Base-by-base conservation (phyloP, 2,888 invertebrate genomes). In the Chironomus riparius region DNA sequence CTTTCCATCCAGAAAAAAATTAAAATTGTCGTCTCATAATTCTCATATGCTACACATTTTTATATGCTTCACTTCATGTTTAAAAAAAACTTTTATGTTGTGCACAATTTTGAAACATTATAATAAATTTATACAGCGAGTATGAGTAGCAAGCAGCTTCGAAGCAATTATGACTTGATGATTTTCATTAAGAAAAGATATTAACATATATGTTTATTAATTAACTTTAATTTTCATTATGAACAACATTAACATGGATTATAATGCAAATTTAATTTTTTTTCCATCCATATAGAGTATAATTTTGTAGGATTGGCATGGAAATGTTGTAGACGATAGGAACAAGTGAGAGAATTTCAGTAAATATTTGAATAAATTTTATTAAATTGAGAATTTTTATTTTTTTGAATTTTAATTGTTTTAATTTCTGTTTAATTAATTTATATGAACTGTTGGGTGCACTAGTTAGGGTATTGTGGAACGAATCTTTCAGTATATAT, bases 171-270 rank as follows among this genome's bases (percentile, higher is more conserved):
- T 38, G 38, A 38, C 38, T 38, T 38, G 38, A 38, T 38, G 38
- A 38, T 38, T 38, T 56, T 56, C 56, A 56, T 56, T 56, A 56
- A 38, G 38, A 38, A 56, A 56, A 18, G 15, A 18, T 15, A 56
- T 56, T 56, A 56, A 22, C 65, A 65, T 65, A 65, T 65, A 24
- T 65, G 65, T 22, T 65, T 65, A 65, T 65, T 65, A 65, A 65
- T 65, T 65, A 65, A 18, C 56, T 24, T 65, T 65, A 65, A 65
- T 24, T 65, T 65, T 22, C 65, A 65, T 65, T 65, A 22, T 7
- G 65, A 65, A 21, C 13, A 18, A 24, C 12, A 24, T 21, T 21
- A 13, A 13, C 65, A 18, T 56, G 21, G 65, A 18, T 65, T 24
- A 24, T 13, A 21, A 65, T 65, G 65, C 65, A 65, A 65, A 65